Base-by-base conservation (phyloP, 2,888 invertebrate genomes). In the Amorpha juglandis region DNA sequence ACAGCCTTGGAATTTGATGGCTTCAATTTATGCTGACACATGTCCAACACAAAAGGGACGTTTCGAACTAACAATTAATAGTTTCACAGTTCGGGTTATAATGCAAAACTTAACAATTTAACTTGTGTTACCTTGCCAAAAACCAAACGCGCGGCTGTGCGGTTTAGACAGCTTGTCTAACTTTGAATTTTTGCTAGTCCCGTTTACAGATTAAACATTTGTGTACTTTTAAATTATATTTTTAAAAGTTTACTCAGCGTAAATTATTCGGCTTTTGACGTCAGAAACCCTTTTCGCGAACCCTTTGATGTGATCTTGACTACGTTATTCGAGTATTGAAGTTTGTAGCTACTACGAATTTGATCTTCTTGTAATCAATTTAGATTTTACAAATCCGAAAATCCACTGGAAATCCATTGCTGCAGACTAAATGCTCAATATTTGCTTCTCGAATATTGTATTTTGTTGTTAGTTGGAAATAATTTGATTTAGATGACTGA, bases 91-190 rank as follows among this genome's bases (percentile, higher is more conserved):
- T 42, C 7, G 9, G 11, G 19, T 14, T 52, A n/a, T 47, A 2
- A 27, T 53, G 4, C 11, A 52, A 63, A 64, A 53, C 47, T 64
- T 33, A 27, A 35, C 42, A 55, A 55, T 64, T 33, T 45, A 16
- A 55, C 45, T 55, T 33, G 16, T 12, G 47, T 35, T 55, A 47
- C 16, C 33, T 12, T 64, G 47, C 16, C 55, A 58, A 47, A 47
- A 64, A 48, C 45, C 19, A 64, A 47, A 27, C 27, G 27, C 27
- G 53, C 42, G 19, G 33, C n/a, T 12, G 1, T 55, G 27, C 19
- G 64, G 27, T 48, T 33, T 58, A 48, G 64, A 64, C 64, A 69
- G 55, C 55, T 62, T 67, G 69, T 67, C 65, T 53, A 67, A 69
- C 65, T 63, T 67, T 47, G 9, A 55, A 51, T 58, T 62, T 65